These are phyloP conservation scores for Brevimyrus niger DNA, from an alignment of 2,113 vertebrate genomes.

Conservation along the genomic window DNA sequence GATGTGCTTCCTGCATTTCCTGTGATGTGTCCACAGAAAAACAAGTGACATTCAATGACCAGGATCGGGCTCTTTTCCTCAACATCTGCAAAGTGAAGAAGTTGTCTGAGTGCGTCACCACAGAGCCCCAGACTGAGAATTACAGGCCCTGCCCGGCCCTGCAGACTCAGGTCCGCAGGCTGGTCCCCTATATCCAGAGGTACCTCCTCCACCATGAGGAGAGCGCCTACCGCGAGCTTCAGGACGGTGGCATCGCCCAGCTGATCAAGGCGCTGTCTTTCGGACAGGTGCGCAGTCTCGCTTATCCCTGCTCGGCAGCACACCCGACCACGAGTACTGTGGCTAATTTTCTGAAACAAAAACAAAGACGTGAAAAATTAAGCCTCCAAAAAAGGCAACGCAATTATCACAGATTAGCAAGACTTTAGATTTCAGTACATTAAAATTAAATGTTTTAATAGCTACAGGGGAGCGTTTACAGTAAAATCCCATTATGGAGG, in stretches of 20 bases:
- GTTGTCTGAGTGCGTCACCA: conserved; percentile 50
- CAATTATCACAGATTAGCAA: not conserved
- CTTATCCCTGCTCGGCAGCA: not conserved
- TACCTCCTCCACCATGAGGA: conserved; percentile 57
- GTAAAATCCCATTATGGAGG: too few relatives aligned
- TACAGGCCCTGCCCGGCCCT: conserved; percentile 50
- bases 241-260: conserved; percentile 40
- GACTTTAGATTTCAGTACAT: not conserved
- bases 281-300: conserved; percentile 46
- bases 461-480: not conserved
- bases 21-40: not conserved
- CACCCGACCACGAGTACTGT: not conserved
- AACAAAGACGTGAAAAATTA: not conserved
- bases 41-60: conserved; percentile 42
- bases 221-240: conserved; percentile 44
- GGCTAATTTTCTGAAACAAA: not conserved
- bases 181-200: conserved; percentile 61
- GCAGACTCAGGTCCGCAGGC: conserved; percentile 51
- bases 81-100: conserved; percentile 53
- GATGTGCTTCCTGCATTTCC: not conserved
- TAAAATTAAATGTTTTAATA: not conserved
- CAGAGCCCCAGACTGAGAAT: conserved; percentile 49
- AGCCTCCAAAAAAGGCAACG: not conserved
- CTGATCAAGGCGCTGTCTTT: conserved; percentile 49
- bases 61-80: conserved; percentile 53